A percentile compares a stretch with the other conserved stretches of the same genome.
Evolutionary conservation across 2,888 invertebrate genomes (phyloP).

Genomic region (Drosophila pseudotalamancana): DNA sequence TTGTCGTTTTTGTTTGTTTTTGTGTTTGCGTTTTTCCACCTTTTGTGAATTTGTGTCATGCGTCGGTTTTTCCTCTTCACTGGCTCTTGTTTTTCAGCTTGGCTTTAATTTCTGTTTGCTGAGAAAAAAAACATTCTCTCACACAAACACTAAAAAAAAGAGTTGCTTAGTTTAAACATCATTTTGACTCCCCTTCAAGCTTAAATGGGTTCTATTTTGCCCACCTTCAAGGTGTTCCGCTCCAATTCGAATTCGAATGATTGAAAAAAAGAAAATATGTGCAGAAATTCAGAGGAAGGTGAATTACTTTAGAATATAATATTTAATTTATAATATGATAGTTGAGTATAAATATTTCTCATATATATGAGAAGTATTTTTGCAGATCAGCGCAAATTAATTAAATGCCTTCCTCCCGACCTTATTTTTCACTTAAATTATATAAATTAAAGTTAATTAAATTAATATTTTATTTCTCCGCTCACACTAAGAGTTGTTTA

Average conservation of each 20-base stretch:
- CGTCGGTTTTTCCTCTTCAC: slow-evolving; percentile 56
- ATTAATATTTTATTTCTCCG: no score
- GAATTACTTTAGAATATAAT: background rate
- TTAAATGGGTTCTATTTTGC: background rate
- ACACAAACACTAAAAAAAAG: background rate
- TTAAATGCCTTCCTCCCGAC: no score
- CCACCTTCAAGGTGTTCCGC: slow-evolving; percentile 50
- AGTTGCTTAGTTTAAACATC: slow-evolving; percentile 47
- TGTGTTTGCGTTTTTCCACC: slow-evolving; percentile 49
- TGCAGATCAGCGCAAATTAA: no score
- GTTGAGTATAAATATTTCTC: no score
- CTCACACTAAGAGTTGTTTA: no score
- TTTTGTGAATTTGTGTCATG: slow-evolving; percentile 78
- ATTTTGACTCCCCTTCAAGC: slow-evolving; percentile 5
- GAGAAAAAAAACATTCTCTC: slow-evolving; percentile 64
- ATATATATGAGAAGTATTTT: no score
- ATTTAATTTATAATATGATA: background rate
- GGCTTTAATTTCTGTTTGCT: slow-evolving; percentile 72
- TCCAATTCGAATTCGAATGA: slow-evolving; percentile 41
- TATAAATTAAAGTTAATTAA: no score
- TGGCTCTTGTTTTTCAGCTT: slow-evolving; percentile 36
- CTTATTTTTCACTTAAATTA: no score
- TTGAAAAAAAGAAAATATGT: slow-evolving; percentile 9
- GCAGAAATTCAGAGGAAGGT: background rate
- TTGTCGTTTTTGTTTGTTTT: slow-evolving; percentile 52